phyloP scores from a whole-genome alignment of 1,140 invertebrate species.

The Drosophila quadrilineata region DNA sequence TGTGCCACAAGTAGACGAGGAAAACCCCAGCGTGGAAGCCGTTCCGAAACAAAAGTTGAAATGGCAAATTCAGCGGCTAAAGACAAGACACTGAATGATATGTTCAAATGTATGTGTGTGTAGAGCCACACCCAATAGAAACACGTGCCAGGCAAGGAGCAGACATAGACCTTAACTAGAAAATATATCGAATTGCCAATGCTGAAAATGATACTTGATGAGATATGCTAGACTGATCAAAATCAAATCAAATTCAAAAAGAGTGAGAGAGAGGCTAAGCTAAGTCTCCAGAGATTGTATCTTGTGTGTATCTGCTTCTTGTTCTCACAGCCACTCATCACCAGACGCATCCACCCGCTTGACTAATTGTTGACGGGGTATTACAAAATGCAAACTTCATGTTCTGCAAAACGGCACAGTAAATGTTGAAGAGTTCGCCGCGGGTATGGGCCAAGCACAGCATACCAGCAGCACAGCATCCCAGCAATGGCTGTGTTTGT shows the following conservation, averaged over 20 bases:
- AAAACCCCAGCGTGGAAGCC: slow-evolving; percentile 24
- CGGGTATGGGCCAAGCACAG: slow-evolving; percentile 27
- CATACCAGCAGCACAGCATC: too few relatives aligned
- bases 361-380: too few relatives aligned
- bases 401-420: slow-evolving; percentile 56
- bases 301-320: too few relatives aligned
- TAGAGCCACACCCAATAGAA: slow-evolving; percentile 57
- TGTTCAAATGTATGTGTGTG: background rate
- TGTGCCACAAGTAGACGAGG: background rate
- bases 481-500: slow-evolving; percentile 25
- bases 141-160: slow-evolving; percentile 56
- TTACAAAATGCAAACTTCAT: slow-evolving; percentile 55
- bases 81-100: slow-evolving; percentile 52
- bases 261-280: too few relatives aligned
- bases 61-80: slow-evolving; percentile 60
- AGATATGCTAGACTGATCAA: too few relatives aligned
- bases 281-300: too few relatives aligned
- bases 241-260: too few relatives aligned
- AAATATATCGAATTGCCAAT: too few relatives aligned
- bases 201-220: too few relatives aligned
- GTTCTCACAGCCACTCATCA: too few relatives aligned
- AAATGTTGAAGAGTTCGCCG: slow-evolving; percentile 59
- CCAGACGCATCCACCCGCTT: too few relatives aligned
- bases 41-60: slow-evolving; percentile 53
- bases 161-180: too few relatives aligned